These are phyloP conservation scores for Trialeurodes vaporariorum DNA, from an alignment of 1,140 invertebrate genomes.

Conservation along the genomic window DNA sequence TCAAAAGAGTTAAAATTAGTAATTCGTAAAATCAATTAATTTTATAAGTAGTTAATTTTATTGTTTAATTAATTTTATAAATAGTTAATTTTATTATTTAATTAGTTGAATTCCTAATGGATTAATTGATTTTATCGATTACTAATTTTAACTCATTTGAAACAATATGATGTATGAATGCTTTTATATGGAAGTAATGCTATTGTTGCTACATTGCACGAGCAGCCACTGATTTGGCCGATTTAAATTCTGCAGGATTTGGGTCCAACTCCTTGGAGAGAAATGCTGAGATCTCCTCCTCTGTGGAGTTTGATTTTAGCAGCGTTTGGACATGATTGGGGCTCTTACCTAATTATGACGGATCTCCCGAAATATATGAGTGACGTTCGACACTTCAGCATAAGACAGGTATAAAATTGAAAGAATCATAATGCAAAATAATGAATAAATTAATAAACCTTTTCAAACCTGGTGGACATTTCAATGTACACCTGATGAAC, in stretches of 20 bases:
- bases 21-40: no score
- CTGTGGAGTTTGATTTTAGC: slow-evolving; percentile 58
- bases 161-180: background rate
- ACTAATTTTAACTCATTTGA: background rate
- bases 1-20: no score
- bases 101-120: background rate
- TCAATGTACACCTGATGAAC: no score
- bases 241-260: slow-evolving; percentile 9
- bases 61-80: no score
- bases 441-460: no score
- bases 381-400: slow-evolving; percentile 41
- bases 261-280: slow-evolving; percentile 45
- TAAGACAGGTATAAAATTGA: no score
- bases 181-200: background rate
- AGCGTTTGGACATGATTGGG: slow-evolving; percentile 65
- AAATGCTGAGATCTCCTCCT: slow-evolving; percentile 57
- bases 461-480: no score
- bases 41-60: no score
- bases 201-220: no score
- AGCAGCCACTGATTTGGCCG: slow-evolving; percentile 5
- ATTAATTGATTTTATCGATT: background rate
- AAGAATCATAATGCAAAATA: no score
- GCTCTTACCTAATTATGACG: slow-evolving; percentile 67
- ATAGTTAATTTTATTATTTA: no score
- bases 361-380: slow-evolving; percentile 76